Percentiles rank a stretch among this genome's conserved stretches.
Evolutionary conservation across 2,113 vertebrate genomes (phyloP).

Genomic region (Silurus asotus): DNA sequence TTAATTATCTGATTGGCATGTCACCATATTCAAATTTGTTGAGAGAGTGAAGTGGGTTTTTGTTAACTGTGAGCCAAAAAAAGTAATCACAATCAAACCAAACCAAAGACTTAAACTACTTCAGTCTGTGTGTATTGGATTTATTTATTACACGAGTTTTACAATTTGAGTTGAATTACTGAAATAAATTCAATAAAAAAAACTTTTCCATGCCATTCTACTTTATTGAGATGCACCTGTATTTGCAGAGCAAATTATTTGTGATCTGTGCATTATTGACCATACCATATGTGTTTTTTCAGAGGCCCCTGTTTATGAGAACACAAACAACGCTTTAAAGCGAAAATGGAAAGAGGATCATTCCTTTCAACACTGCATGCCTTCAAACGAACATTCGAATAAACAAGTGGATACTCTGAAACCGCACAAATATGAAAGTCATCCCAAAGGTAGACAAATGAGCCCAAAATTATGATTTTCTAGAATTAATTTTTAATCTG

Average conservation of each 20-base stretch:
- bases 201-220: too few relatives aligned
- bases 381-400: neutral
- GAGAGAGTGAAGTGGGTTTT: too few relatives aligned
- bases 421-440: neutral
- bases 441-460: neutral
- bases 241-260: constrained; percentile 26
- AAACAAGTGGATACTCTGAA: constrained; percentile 4
- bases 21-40: too few relatives aligned
- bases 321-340: neutral
- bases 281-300: constrained; percentile 4
- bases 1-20: too few relatives aligned
- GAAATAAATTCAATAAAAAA: too few relatives aligned
- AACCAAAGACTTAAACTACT: too few relatives aligned
- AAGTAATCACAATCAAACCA: too few relatives aligned
- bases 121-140: too few relatives aligned
- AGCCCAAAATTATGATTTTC: neutral
- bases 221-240: too few relatives aligned
- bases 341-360: neutral
- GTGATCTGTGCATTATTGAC: constrained; percentile 8
- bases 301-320: constrained; percentile 42
- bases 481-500: neutral
- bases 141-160: too few relatives aligned
- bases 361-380: neutral
- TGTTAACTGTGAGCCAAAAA: too few relatives aligned
- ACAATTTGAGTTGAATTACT: too few relatives aligned